A percentile compares a stretch with the other conserved stretches of the same genome.
Conservation (phyloP, 2,888 invertebrate genomes). For the Catocala fraxini region DNA sequence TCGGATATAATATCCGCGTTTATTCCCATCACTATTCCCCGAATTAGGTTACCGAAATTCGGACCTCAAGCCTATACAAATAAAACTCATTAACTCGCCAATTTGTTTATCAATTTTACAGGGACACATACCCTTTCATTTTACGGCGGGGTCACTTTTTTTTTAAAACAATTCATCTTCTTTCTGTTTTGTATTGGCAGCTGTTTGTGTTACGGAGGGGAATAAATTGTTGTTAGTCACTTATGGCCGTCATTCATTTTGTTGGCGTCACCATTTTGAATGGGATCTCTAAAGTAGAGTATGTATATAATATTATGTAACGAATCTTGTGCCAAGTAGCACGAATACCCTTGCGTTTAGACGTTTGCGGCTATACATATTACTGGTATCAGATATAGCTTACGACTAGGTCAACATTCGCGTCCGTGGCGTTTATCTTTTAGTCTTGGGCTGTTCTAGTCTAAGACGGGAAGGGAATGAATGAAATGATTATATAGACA, state of each 20-base stretch:
- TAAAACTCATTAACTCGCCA: constrained; percentile 69
- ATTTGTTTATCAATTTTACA: constrained; percentile 69
- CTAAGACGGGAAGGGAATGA: too few species aligned
- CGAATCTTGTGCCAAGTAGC: too few species aligned
- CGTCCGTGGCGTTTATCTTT: too few species aligned
- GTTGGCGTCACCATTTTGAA: neutral
- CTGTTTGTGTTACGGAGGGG: constrained; percentile 18
- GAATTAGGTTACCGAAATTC: constrained; percentile 68
- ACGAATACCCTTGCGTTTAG: too few species aligned
- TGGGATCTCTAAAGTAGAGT: too few species aligned
- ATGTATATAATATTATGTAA: too few species aligned
- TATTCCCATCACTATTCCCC: constrained; percentile 32
- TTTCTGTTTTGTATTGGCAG: constrained; percentile 33
- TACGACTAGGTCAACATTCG: too few species aligned
- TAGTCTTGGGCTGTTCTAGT: too few species aligned
- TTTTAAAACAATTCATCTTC: constrained; percentile 43
- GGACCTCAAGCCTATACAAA: constrained; percentile 62
- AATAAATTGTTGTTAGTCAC: neutral
- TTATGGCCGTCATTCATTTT: neutral
- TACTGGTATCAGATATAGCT: too few species aligned
- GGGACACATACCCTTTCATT: constrained; percentile 49
- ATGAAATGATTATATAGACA: too few species aligned
- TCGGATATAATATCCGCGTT: constrained; percentile 10
- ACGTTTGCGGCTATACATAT: too few species aligned
- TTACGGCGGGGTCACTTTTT: constrained; percentile 35